phyloP scores from a whole-genome alignment of 2,113 vertebrate genomes.

The Pachycephala philippinensis region DNA sequence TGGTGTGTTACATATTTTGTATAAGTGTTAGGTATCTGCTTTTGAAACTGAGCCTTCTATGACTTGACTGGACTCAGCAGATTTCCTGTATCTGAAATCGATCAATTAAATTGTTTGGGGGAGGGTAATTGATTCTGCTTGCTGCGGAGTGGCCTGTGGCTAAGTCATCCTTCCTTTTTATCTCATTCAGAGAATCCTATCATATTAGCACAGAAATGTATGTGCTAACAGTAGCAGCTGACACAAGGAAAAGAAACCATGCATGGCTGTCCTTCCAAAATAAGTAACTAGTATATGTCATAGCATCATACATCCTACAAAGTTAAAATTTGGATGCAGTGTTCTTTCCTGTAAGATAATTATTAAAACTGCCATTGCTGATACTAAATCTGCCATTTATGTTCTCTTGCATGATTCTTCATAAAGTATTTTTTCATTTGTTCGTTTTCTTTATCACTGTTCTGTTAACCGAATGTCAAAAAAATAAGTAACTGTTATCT shows the following conservation, averaged over 20 bases:
- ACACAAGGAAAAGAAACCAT: constrained; percentile 57
- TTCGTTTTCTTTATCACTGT: background rate
- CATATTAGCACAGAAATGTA: constrained; percentile 43
- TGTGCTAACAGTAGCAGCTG: constrained; percentile 53
- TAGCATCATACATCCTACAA: constrained; percentile 31
- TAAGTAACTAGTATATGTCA: constrained; percentile 49
- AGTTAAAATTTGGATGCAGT: constrained; percentile 37
- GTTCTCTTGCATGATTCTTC: background rate
- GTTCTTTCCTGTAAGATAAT: background rate
- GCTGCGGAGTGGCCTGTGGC: constrained; percentile 71
- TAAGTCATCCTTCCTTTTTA: constrained; percentile 57
- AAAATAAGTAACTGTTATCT: background rate
- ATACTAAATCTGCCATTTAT: background rate
- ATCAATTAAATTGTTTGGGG: constrained; percentile 74
- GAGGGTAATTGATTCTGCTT: constrained; percentile 64
- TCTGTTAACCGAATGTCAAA: background rate
- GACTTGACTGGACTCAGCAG: background rate
- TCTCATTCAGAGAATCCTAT: constrained; percentile 50
- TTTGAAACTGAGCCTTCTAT: background rate
- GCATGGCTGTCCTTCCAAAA: constrained; percentile 58
- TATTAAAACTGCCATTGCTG: background rate
- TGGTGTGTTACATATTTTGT: background rate
- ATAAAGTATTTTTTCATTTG: background rate
- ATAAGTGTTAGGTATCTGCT: background rate
- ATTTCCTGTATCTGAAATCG: constrained; percentile 74